A percentile compares a stretch with the other conserved stretches of the same genome.
These are phyloP conservation scores for Agrochola litura DNA, from an alignment of 2,888 invertebrate genomes.

Conservation along the genomic window DNA sequence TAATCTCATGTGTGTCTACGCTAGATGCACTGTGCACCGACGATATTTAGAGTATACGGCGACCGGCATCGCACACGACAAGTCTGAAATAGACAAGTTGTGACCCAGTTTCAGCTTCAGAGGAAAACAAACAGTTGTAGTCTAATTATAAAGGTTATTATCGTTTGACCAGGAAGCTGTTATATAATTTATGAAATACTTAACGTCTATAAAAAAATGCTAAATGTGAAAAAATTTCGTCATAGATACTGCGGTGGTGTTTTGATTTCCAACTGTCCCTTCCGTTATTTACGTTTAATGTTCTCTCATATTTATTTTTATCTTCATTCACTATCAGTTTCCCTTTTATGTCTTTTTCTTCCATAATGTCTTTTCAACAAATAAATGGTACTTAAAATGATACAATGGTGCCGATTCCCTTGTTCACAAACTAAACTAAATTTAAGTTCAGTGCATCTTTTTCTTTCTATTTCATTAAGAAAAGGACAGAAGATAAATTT, in stretches of 20 bases:
- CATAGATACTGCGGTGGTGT: slow-evolving; percentile 50
- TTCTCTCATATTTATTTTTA: slow-evolving; percentile 22
- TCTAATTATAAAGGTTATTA: slow-evolving; percentile 61
- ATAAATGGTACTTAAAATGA: not conserved
- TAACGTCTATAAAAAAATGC: slow-evolving; percentile 54
- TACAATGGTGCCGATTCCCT: no score
- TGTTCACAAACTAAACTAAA: no score
- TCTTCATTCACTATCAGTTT: slow-evolving; percentile 14
- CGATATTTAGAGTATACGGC: slow-evolving; percentile 84
- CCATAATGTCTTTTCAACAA: not conserved
- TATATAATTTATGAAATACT: slow-evolving; percentile 62
- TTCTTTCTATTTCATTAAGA: no score
- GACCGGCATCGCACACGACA: slow-evolving; percentile 81
- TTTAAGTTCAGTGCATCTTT: no score
- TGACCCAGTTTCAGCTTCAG: slow-evolving; percentile 83
- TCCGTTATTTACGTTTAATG: slow-evolving; percentile 35
- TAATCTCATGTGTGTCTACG: slow-evolving; percentile 57
- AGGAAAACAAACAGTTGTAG: slow-evolving; percentile 69
- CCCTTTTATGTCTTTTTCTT: slow-evolving; percentile 5
- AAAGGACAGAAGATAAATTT: no score
- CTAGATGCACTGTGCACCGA: slow-evolving; percentile 85
- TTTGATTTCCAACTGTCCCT: slow-evolving; percentile 40
- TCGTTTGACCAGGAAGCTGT: slow-evolving; percentile 52
- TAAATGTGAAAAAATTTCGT: slow-evolving; percentile 53
- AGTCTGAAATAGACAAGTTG: slow-evolving; percentile 84